Evolutionary conservation across 2,888 invertebrate species (phyloP).

Genomic region (Sialis fuliginosa): DNA sequence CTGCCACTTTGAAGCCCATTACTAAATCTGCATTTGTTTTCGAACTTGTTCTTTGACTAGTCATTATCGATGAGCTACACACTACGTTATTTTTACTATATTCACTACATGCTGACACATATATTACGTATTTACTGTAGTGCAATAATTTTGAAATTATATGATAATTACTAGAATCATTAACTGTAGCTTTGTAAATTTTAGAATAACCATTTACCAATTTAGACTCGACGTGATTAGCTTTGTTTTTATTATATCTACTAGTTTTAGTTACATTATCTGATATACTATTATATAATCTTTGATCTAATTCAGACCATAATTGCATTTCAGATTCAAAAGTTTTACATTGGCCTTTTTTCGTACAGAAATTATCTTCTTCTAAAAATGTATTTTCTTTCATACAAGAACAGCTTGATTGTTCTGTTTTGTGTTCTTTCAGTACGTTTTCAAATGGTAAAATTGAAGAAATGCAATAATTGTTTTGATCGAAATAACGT

Average conservation of each 20-base stretch:
- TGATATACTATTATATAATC: background rate
- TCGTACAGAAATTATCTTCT: background rate
- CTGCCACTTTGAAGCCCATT: slow-evolving; percentile 12
- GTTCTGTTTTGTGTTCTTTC: background rate
- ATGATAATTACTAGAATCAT: slow-evolving; percentile 5
- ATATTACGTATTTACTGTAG: slow-evolving; percentile 38
- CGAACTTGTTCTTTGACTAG: slow-evolving; percentile 29
- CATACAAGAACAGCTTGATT: too few species aligned
- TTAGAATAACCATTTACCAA: background rate
- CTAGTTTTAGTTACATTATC: background rate
- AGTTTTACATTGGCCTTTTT: background rate
- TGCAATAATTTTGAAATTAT: slow-evolving; percentile 29
- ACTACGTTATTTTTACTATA: slow-evolving; percentile 27
- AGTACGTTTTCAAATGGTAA: background rate
- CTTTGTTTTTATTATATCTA: background rate
- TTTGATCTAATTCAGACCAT: background rate
- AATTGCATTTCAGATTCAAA: background rate
- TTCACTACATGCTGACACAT: slow-evolving; percentile 38
- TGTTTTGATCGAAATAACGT: slow-evolving; percentile 24
- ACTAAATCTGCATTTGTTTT: slow-evolving; percentile 25
- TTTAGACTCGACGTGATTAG: background rate
- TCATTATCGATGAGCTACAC: slow-evolving; percentile 29
- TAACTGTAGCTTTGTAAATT: slow-evolving; percentile 3
- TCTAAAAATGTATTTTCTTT: too few species aligned
- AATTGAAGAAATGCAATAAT: slow-evolving; percentile 30